Conservation (phyloP, 2,113 vertebrate genomes). For the Halcyon malimbica region DNA sequence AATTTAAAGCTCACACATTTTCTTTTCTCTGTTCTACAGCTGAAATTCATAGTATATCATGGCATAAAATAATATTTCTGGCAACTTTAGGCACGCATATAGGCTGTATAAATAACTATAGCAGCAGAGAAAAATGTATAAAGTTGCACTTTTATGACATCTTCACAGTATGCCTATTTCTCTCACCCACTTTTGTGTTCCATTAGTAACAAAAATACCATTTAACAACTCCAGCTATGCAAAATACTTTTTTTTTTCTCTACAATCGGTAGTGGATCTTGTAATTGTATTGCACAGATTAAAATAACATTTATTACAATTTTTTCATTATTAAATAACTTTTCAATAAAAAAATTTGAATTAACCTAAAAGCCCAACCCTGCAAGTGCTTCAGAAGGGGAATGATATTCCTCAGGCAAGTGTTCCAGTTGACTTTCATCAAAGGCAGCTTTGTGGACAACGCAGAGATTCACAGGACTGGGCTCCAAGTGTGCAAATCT, state of each 20-base stretch:
- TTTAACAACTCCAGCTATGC: slow-evolving; percentile 38
- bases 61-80: slow-evolving; percentile 53
- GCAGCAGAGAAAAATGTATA: slow-evolving; percentile 60
- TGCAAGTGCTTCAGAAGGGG: slow-evolving; percentile 25
- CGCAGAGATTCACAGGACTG: not conserved
- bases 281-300: slow-evolving; percentile 65
- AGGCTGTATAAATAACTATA: slow-evolving; percentile 62
- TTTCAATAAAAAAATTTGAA: slow-evolving; percentile 37
- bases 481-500: slow-evolving; percentile 59
- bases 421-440: not conserved
- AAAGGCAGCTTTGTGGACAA: not conserved
- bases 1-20: slow-evolving; percentile 25
- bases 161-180: slow-evolving; percentile 69
- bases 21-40: not conserved
- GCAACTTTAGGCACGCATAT: slow-evolving; percentile 35
- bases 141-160: slow-evolving; percentile 71
- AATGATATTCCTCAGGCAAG: not conserved
- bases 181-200: slow-evolving; percentile 60
- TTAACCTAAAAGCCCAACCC: slow-evolving; percentile 48
- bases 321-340: slow-evolving; percentile 65
- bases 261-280: slow-evolving; percentile 54
- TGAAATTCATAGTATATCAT: slow-evolving; percentile 36
- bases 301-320: slow-evolving; percentile 34
- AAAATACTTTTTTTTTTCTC: slow-evolving; percentile 41
- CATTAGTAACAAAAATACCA: slow-evolving; percentile 61